Percentiles rank a stretch among this genome's conserved stretches.
phyloP scores from a whole-genome alignment of 2,797 vertebrate genomes.

The Varecia variegata region DNA sequence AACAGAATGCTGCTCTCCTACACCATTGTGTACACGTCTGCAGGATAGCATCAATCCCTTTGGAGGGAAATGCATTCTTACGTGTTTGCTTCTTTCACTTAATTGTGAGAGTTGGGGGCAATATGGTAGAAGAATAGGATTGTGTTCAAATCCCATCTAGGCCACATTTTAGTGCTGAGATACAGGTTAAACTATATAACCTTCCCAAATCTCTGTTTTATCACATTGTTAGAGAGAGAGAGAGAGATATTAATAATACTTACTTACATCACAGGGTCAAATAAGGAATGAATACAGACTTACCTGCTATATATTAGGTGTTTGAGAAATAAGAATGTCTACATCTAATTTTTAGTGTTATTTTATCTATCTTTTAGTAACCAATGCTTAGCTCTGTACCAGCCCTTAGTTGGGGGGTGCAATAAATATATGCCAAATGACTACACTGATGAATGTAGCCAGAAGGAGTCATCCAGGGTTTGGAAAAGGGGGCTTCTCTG shows the following conservation, averaged over 20 bases:
- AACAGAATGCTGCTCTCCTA: neutral
- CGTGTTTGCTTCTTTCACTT: neutral
- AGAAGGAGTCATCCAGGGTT: neutral
- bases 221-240: neutral
- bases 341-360: neutral
- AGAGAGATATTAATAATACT: neutral
- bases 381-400: neutral
- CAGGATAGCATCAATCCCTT: neutral
- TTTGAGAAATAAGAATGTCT: neutral
- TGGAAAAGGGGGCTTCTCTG: neutral
- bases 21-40: rapidly evolving
- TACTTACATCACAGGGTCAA: neutral
- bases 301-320: neutral
- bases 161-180: neutral
- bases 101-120: neutral
- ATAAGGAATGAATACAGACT: neutral
- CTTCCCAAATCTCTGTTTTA: neutral
- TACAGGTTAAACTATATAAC: neutral
- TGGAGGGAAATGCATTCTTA: neutral
- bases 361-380: neutral
- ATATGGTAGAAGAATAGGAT: neutral
- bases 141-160: neutral
- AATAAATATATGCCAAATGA: neutral
- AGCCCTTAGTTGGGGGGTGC: neutral
- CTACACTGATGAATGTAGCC: neutral